Conservation (phyloP, 2,113 vertebrate species). For the Alexandromys fortis region DNA sequence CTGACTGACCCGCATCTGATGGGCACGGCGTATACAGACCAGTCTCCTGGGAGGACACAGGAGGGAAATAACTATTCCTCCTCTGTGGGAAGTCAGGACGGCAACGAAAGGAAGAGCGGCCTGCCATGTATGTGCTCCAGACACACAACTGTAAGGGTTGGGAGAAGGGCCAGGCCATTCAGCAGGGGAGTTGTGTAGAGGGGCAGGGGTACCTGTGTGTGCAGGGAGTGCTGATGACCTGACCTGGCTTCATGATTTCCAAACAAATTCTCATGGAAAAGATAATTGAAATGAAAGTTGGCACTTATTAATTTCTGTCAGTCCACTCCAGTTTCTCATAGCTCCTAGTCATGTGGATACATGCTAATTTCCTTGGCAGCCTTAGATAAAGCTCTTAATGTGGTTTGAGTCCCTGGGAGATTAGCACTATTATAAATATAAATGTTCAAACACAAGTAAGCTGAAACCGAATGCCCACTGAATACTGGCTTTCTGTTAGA, state of each 20-base stretch:
- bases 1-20: not conserved
- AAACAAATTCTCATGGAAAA: conserved; percentile 54
- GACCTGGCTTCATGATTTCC: not conserved
- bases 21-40: not conserved
- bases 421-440: conserved; percentile 77
- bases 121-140: not conserved
- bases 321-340: conserved; percentile 57
- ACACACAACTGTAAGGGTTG: rapidly evolving
- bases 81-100: not conserved
- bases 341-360: conserved; percentile 67
- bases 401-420: conserved; percentile 76
- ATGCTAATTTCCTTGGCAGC: conserved; percentile 76
- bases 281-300: conserved; percentile 57
- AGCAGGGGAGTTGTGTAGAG: not conserved
- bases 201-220: too few species aligned
- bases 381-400: conserved; percentile 72
- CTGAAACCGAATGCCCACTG: conserved; percentile 69
- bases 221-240: not conserved
- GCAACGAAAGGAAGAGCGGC: rapidly evolving
- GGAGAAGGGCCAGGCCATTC: not conserved
- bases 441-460: conserved; percentile 76
- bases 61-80: not conserved
- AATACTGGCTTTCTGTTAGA: conserved; percentile 65
- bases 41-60: not conserved
- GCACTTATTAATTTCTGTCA: conserved; percentile 70